phyloP scores from a whole-genome alignment of 2,797 vertebrate species.

The Hapalemur alaotrensis region DNA sequence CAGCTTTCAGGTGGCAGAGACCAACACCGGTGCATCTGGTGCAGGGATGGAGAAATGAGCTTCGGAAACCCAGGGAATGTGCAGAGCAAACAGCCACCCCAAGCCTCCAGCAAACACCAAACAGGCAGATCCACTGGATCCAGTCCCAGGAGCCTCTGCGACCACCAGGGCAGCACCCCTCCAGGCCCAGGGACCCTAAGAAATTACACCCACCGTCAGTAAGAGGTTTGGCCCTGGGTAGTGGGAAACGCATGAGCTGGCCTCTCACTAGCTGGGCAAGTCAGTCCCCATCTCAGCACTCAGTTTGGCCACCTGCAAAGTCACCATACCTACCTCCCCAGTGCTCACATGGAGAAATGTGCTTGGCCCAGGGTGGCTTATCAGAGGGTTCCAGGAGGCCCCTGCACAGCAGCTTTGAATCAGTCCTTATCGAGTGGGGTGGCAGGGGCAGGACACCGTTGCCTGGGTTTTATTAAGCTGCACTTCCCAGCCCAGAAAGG shows the following conservation, averaged over 20 bases:
- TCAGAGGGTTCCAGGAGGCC: neutral
- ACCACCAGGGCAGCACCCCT: neutral
- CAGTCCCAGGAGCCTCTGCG: neutral
- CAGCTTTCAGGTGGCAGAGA: neutral
- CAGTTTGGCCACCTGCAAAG: neutral
- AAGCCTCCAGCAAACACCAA: neutral
- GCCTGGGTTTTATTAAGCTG: neutral
- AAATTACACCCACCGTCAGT: neutral
- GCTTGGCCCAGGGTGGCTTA: neutral
- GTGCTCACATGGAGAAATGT: neutral
- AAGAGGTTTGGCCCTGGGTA: neutral
- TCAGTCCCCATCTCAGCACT: neutral
- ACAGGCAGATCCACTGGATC: neutral
- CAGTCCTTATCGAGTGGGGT: neutral
- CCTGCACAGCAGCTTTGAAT: neutral
- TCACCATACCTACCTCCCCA: rapidly evolving
- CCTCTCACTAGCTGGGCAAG: neutral
- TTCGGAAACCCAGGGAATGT: neutral
- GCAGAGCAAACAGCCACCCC: neutral
- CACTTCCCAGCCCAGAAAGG: neutral
- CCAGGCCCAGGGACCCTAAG: neutral
- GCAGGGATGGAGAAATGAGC: neutral
- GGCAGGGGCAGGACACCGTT: too few relatives aligned
- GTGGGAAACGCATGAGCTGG: neutral
- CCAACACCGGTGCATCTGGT: neutral